phyloP scores from a whole-genome alignment of 2,113 vertebrate species.

The Oenanthe melanoleuca region DNA sequence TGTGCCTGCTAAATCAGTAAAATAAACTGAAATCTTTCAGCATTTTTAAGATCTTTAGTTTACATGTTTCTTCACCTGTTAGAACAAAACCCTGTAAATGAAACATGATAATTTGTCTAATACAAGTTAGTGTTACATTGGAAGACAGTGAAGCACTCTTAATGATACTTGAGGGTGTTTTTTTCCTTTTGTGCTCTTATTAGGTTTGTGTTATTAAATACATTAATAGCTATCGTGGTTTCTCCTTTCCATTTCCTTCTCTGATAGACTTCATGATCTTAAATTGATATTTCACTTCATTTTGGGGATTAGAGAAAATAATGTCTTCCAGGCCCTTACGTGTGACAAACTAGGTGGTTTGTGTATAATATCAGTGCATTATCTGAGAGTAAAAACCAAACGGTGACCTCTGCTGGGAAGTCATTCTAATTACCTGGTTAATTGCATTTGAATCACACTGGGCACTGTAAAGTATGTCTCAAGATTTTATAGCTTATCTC shows the following conservation, averaged over 20 bases:
- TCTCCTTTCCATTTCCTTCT: background rate
- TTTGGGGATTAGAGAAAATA: background rate
- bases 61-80: background rate
- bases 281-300: background rate
- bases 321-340: background rate
- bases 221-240: background rate
- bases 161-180: background rate
- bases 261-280: background rate
- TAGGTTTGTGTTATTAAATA: background rate
- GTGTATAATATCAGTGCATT: background rate
- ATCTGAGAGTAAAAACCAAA: background rate
- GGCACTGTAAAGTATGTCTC: background rate
- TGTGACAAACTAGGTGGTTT: background rate
- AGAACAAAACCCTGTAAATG: background rate
- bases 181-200: background rate
- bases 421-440: constrained; percentile 33
- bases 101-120: background rate
- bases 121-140: background rate
- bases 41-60: background rate
- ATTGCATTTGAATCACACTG: background rate
- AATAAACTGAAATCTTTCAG: background rate
- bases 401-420: background rate
- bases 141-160: background rate
- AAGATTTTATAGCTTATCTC: background rate
- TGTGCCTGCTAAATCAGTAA: background rate